Evolutionary conservation across 2,797 vertebrate species (phyloP).

Genomic region (Danio albolineatus): DNA sequence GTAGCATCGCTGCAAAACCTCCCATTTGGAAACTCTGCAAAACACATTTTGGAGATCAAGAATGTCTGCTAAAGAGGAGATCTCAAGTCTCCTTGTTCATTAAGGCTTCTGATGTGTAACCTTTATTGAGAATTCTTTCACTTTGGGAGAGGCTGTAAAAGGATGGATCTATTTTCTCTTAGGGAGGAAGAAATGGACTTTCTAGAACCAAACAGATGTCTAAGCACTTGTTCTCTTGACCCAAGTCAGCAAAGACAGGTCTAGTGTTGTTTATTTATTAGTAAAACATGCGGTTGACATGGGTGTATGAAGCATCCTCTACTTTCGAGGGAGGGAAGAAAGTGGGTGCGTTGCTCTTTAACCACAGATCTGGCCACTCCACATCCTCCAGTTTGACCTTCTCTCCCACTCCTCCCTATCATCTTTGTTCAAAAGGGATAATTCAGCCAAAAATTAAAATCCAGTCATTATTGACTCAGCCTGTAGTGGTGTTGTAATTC

Average conservation of each 20-base stretch:
- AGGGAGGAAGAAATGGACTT: slow-evolving; percentile 32
- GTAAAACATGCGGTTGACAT: slow-evolving; percentile 15
- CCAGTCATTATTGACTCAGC: too few species aligned
- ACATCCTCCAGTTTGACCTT: neutral
- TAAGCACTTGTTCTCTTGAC: neutral
- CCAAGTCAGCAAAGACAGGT: neutral
- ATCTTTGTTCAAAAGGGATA: too few species aligned
- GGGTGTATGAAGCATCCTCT: slow-evolving; percentile 8
- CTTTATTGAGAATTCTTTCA: slow-evolving; percentile 29
- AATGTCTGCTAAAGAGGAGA: neutral
- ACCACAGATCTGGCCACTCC: slow-evolving; percentile 6
- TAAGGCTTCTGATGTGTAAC: slow-evolving; percentile 17
- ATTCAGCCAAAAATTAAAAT: too few species aligned
- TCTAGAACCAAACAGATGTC: slow-evolving; percentile 6
- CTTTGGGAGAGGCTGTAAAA: neutral
- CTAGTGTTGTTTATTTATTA: neutral
- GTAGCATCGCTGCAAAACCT: too few species aligned
- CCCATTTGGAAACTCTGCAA: neutral
- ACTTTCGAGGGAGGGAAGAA: slow-evolving; percentile 4
- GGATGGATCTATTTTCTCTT: slow-evolving; percentile 8
- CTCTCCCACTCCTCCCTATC: neutral
- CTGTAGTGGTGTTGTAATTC: too few species aligned
- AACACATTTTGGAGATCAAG: slow-evolving; percentile 17
- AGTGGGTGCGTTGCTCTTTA: slow-evolving; percentile 21
- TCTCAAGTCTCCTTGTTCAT: slow-evolving; percentile 24